Conservation (phyloP, 1,140 invertebrate genomes). For the Drosophila burlai region DNA sequence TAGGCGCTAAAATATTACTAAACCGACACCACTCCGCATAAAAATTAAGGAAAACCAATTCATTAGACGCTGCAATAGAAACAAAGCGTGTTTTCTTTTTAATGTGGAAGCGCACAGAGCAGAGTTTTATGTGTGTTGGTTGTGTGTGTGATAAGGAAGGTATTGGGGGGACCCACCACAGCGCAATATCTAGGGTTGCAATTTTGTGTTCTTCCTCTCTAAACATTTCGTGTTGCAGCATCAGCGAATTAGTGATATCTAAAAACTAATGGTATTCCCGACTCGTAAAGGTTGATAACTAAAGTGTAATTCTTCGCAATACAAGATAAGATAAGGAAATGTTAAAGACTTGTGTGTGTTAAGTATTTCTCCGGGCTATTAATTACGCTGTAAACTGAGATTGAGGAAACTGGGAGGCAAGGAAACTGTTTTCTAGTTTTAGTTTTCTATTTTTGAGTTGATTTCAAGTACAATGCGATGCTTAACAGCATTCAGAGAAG, state of each 20-base stretch:
- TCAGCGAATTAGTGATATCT: conserved; percentile 5
- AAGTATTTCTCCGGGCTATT: not conserved
- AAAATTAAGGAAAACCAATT: conserved; percentile 99
- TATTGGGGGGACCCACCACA: not conserved
- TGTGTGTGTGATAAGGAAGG: not conserved
- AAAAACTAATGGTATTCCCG: not conserved
- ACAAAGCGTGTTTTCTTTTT: conserved; percentile 28
- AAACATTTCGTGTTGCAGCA: conserved; percentile 9
- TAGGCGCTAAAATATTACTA: conserved; percentile 97
- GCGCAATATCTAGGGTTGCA: conserved; percentile 1
- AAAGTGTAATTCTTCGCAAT: not conserved
- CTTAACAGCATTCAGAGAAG: no score
- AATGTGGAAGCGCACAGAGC: conserved; percentile 21
- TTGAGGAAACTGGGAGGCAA: not conserved
- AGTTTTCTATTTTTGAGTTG: not conserved
- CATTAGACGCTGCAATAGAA: conserved; percentile 93
- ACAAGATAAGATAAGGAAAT: conserved; percentile 8
- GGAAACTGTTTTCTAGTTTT: no score
- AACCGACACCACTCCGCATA: conserved; percentile 99
- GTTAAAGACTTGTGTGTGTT: not conserved
- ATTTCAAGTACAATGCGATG: no score
- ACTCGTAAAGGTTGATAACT: not conserved
- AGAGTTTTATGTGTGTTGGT: not conserved
- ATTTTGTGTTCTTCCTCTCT: not conserved
- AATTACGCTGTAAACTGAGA: not conserved